Base-by-base conservation (phyloP, 2,113 vertebrate species). In the Lontra canadensis region DNA sequence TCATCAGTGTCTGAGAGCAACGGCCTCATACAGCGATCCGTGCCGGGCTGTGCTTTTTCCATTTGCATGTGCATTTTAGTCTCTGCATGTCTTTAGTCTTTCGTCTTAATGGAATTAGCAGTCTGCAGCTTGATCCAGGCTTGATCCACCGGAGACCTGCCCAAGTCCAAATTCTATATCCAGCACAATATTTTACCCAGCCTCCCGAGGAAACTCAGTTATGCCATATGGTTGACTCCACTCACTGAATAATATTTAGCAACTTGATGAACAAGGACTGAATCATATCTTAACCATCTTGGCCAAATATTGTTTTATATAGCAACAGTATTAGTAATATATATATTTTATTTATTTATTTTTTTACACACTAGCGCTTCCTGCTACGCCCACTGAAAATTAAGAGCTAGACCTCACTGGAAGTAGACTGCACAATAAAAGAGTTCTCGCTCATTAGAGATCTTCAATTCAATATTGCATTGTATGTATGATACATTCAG, bases 291-390 rank as follows among this genome's bases (percentile, higher is more conserved):
- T 97, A 97, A 98, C 98, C 97, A 96, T 98, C 98, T 98, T 98
- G 97, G 98, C 98, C 98, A 98, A 98, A 98, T 98, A 98, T 98
- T 98, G 97, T 98, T 99, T 99, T 99, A 98, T 98, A 98, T 98
- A 98, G 98, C 98, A 98, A 98, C 97, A 81, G 98, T 97, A 99
- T 98, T 99, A 98, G 98, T 98, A 98, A 99, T 98, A 93, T 97
- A 98, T 97, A 98, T 98, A 97, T 98, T 98, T 98, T 98, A 96
- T 55, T 18, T 55, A 55, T 55, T 18, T 55, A 17, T 98, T 99
- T 98, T 98, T 98, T 98, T 98, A 98, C 97, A 95, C 95, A 96
- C 86, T 95, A 94, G 96, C 92, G 97, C 98, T 98, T 99, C 98
- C 99, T 99, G 98, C 96, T 97, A 98, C 98, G 11, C 98, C 98